These are phyloP conservation scores for Charaxes varanes DNA, from an alignment of 1,140 invertebrate species.

Conservation along the genomic window DNA sequence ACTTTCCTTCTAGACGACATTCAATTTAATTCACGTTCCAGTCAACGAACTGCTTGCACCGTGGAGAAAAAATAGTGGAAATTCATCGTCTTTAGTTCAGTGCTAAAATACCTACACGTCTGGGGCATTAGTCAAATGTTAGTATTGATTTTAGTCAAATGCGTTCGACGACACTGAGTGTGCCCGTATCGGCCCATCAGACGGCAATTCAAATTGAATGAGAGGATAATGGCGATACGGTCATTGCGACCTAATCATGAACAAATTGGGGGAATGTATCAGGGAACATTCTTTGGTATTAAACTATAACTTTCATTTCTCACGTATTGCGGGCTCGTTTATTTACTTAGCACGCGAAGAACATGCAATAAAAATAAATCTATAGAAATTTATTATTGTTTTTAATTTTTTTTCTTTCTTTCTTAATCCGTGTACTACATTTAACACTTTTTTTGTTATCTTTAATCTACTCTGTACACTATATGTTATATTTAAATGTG, in stretches of 20 bases:
- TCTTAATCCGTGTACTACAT: too few relatives aligned
- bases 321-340: background rate
- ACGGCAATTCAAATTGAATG: slow-evolving; percentile 23
- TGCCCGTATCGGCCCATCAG: slow-evolving; percentile 21
- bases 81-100: too few relatives aligned
- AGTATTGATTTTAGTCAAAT: slow-evolving; percentile 13
- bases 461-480: too few relatives aligned
- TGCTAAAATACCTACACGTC: slow-evolving; percentile 1
- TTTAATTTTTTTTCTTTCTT: too few relatives aligned
- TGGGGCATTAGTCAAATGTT: background rate
- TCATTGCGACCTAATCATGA: slow-evolving; percentile 18
- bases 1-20: too few relatives aligned
- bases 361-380: too few relatives aligned
- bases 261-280: slow-evolving; percentile 19
- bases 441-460: too few relatives aligned
- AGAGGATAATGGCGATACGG: slow-evolving; percentile 21
- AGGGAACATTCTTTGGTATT: slow-evolving; percentile 16
- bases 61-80: too few relatives aligned
- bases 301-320: slow-evolving; percentile 4
- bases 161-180: slow-evolving; percentile 23
- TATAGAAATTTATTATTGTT: too few relatives aligned
- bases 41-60: too few relatives aligned
- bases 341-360: background rate
- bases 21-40: too few relatives aligned
- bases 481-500: too few relatives aligned